phyloP scores from a whole-genome alignment of 1,140 invertebrate genomes.

The Ooceraea biroi region DNA sequence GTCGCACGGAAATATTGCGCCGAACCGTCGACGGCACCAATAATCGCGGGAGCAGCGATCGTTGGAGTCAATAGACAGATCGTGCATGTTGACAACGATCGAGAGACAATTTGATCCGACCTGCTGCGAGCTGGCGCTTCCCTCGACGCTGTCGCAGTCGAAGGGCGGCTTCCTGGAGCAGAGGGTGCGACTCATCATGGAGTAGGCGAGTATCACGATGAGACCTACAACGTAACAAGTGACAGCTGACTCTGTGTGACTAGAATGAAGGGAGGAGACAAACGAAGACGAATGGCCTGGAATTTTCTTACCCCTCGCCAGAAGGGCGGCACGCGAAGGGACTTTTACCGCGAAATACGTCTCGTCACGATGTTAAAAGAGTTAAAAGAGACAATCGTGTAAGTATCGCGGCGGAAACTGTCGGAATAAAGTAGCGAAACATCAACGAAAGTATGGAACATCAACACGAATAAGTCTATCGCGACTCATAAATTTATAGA shows the following conservation, averaged over 20 bases:
- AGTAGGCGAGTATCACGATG: conserved; percentile 90
- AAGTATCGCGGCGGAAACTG: no score
- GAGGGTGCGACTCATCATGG: conserved; percentile 90
- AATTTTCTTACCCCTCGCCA: no score
- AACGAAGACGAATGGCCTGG: not conserved
- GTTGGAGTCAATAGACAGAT: not conserved
- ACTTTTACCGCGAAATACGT: no score
- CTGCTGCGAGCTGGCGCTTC: conserved; percentile 89
- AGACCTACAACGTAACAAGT: conserved; percentile 84
- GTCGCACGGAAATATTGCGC: not conserved
- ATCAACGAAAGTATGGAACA: no score
- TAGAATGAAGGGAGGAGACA: not conserved
- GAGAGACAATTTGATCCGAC: conserved; percentile 77
- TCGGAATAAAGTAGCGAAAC: no score
- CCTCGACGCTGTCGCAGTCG: conserved; percentile 87
- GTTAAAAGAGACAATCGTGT: no score
- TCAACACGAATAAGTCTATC: no score
- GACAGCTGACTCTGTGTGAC: not conserved
- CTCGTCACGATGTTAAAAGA: no score
- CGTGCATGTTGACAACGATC: not conserved
- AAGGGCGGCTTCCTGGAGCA: conserved; percentile 90
- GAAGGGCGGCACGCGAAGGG: no score
- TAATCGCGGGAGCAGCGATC: no score
- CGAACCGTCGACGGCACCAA: not conserved
- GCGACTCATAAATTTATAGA: no score